Evolutionary conservation across 2,888 invertebrate genomes (phyloP).

Genomic region (Euplexia lucipara): DNA sequence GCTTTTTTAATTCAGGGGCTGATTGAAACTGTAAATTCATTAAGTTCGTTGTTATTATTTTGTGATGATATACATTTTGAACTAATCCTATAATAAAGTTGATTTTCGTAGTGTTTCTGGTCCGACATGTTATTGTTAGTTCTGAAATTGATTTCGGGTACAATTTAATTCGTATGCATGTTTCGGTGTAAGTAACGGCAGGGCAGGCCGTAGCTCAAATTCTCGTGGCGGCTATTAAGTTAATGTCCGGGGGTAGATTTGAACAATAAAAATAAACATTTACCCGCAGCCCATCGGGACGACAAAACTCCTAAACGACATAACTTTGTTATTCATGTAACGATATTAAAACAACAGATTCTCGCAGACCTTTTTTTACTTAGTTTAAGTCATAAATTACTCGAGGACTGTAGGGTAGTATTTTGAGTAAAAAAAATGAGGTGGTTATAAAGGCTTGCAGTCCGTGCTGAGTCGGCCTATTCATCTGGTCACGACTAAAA

Average conservation of each 20-base stretch:
- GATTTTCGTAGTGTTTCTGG: constrained; percentile 5
- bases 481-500: constrained; percentile 51
- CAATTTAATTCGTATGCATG: constrained; percentile 21
- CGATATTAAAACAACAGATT: constrained; percentile 78
- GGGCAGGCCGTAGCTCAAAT: constrained; percentile 74
- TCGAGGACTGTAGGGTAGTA: constrained; percentile 27
- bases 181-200: constrained; percentile 70
- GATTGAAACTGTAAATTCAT: constrained; percentile 52
- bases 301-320: constrained; percentile 79
- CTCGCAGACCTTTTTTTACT: constrained; percentile 67
- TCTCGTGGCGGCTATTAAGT: constrained; percentile 83
- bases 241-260: constrained; percentile 84
- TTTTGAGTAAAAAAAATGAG: constrained; percentile 33
- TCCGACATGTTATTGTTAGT: constrained; percentile 7
- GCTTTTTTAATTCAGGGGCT: constrained; percentile 50
- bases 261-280: constrained; percentile 87
- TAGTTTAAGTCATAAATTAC: constrained; percentile 67
- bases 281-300: constrained; percentile 75
- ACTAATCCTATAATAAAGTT: constrained; percentile 28
- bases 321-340: constrained; percentile 81
- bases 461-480: constrained; percentile 23
- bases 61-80: constrained; percentile 22
- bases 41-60: constrained; percentile 29
- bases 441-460: constrained; percentile 14
- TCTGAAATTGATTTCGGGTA: constrained; percentile 6